Evolutionary conservation across 2,888 invertebrate genomes (phyloP).

Genomic region (Oconnorella tubifera): DNA sequence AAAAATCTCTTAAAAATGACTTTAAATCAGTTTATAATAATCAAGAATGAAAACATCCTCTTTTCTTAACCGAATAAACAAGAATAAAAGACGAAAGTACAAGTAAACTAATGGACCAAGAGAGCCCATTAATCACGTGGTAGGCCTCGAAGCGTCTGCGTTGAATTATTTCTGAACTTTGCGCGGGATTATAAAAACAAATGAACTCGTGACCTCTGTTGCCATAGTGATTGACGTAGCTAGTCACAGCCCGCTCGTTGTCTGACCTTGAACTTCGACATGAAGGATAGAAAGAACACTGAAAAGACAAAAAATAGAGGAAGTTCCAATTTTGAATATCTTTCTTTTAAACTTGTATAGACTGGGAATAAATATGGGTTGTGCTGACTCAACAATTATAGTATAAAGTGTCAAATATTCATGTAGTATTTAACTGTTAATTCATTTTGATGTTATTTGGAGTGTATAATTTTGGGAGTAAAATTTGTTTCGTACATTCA

Average conservation of each 20-base stretch:
- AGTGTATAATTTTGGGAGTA: too few species aligned
- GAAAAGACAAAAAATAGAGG: not conserved
- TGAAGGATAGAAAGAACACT: constrained; percentile 14
- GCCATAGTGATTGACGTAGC: constrained; percentile 8
- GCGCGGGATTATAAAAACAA: constrained; percentile 5
- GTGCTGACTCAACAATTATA: too few species aligned
- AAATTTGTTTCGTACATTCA: too few species aligned
- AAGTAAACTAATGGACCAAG: constrained; percentile 9
- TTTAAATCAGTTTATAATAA: too few species aligned
- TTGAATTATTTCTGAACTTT: constrained; percentile 9
- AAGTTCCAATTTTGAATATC: too few species aligned
- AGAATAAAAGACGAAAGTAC: constrained; percentile 1
- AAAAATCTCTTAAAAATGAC: too few species aligned
- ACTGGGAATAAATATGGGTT: too few species aligned
- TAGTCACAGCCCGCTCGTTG: constrained; percentile 10
- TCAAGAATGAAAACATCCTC: constrained; percentile 11
- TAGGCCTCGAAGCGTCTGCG: constrained; percentile 3
- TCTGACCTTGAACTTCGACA: constrained; percentile 11
- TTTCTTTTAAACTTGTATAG: too few species aligned
- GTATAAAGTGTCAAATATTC: too few species aligned
- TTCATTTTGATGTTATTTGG: too few species aligned
- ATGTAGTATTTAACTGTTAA: too few species aligned
- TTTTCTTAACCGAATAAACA: constrained; percentile 4
- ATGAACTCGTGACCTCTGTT: constrained; percentile 3
- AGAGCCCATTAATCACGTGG: constrained; percentile 12